Evolutionary conservation across 2,113 vertebrate genomes (phyloP).

Genomic region (Sinocyclocheilus rhinocerous): DNA sequence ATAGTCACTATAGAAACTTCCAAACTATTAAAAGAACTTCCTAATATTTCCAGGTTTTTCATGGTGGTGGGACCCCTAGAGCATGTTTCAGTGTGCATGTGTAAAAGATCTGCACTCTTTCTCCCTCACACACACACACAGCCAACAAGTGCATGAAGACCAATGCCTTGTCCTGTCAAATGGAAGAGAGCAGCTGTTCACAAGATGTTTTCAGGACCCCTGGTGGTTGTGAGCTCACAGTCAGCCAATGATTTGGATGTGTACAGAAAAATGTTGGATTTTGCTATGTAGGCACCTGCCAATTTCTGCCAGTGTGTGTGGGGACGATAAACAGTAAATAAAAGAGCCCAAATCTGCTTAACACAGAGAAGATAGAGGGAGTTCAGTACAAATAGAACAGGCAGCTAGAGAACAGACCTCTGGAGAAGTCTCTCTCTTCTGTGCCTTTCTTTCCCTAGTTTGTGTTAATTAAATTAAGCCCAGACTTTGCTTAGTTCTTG

Average conservation of each 20-base stretch:
- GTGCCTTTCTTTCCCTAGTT: neutral
- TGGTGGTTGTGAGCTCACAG: conserved; percentile 52
- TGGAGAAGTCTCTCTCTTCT: neutral
- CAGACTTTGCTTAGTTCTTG: neutral
- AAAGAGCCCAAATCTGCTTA: conserved; percentile 20
- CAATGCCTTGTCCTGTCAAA: neutral
- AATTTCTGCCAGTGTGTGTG: conserved; percentile 49
- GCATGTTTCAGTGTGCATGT: neutral
- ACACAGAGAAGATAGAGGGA: neutral
- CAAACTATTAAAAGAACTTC: neutral
- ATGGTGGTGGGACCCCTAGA: neutral
- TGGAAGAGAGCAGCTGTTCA: conserved; percentile 10
- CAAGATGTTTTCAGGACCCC: conserved; percentile 36
- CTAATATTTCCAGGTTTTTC: neutral
- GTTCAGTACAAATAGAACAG: conserved; percentile 9
- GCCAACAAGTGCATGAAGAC: neutral
- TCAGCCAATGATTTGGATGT: conserved; percentile 48
- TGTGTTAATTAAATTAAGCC: conserved; percentile 24
- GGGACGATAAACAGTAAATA: conserved; percentile 22
- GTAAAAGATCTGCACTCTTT: neutral
- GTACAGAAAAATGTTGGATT: conserved; percentile 56
- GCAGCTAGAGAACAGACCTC: conserved; percentile 17
- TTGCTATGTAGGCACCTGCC: conserved; percentile 62
- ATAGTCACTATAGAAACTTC: neutral
- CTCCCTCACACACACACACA: neutral